Evolutionary conservation across 2,888 invertebrate genomes (phyloP).

Genomic region (Cylloceria caligata): DNA sequence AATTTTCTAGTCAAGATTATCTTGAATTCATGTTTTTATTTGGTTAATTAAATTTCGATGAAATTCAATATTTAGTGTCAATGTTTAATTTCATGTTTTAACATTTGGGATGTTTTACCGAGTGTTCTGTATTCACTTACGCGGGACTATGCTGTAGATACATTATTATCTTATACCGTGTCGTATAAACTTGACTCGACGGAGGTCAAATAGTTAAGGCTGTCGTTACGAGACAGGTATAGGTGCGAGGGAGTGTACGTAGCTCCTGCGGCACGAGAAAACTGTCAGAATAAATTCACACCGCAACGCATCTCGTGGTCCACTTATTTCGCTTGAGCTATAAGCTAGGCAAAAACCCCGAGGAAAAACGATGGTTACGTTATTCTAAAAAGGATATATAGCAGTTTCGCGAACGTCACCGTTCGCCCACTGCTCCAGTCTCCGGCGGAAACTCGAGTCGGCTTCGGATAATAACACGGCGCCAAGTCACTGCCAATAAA

Average conservation of each 20-base stretch:
- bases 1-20: neutral
- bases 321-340: slow-evolving; percentile 57
- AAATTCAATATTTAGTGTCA: neutral
- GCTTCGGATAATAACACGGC: slow-evolving; percentile 69
- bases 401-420: slow-evolving; percentile 59
- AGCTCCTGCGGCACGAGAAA: slow-evolving; percentile 9
- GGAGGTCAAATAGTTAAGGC: slow-evolving; percentile 59
- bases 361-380: slow-evolving; percentile 67
- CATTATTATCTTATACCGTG: slow-evolving; percentile 31
- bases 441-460: slow-evolving; percentile 59
- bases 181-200: slow-evolving; percentile 53
- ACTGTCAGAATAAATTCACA: slow-evolving; percentile 38
- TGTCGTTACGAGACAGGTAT: slow-evolving; percentile 37
- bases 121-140: neutral
- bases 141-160: slow-evolving; percentile 23
- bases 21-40: neutral
- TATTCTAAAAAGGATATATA: slow-evolving; percentile 53
- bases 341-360: slow-evolving; percentile 56
- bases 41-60: neutral
- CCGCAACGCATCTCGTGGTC: slow-evolving; percentile 51
- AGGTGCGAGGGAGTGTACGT: neutral
- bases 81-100: neutral
- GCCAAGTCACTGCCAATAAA: slow-evolving; percentile 72
- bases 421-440: slow-evolving; percentile 4
- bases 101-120: neutral